Base-by-base conservation (phyloP, 2,113 vertebrate genomes). In the Xyrauchen texanus region DNA sequence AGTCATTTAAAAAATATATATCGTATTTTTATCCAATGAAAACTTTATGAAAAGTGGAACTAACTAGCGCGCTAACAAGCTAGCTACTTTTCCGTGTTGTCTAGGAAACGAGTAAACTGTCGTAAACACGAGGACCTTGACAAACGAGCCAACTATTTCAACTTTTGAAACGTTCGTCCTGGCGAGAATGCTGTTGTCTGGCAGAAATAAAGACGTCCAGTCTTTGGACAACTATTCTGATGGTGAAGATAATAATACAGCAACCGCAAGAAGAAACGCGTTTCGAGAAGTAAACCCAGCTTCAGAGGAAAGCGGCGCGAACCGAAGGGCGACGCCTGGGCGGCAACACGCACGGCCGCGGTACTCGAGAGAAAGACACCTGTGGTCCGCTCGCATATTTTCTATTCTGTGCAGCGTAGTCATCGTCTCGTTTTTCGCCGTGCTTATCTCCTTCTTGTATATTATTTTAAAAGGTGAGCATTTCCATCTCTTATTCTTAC, bases 401-500 rank as follows among this genome's bases (percentile, higher is more conserved):
- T 78, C 82, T 21, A 73, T 80, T 57, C 61, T 86, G 0, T 84
- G 81, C 49, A 80, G 82, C 47, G 13, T 84, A 42, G 6, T 84
- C 58, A 8, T 80, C 8, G 70, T 80, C 3, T 82, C 44, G 11
- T 72, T 75, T n/a, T 78, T 86, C 58, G 82, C 82, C 9, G 45
- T 86, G 4, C 53, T 86, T 8, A n/a, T 64, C 57, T 79, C 77
- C 3, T 67, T 84, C 21, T 11, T 82, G 4, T 86, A 84, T 63
- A 53, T 86, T 13, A 49, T 86, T 52, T 55, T 86, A 46, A 84
- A 84, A 82, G 85, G 85, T 85, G 77, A 45, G 52, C 44, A 8
- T 10, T 7, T 74, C 12, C 4, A 15, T 55, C 4, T 52, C 3
- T 47, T 51, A 12, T 10, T 0, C 5, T 10, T 5, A 2, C 3